phyloP scores from a whole-genome alignment of 2,797 vertebrate species.

The Scomberomorus guttatus region DNA sequence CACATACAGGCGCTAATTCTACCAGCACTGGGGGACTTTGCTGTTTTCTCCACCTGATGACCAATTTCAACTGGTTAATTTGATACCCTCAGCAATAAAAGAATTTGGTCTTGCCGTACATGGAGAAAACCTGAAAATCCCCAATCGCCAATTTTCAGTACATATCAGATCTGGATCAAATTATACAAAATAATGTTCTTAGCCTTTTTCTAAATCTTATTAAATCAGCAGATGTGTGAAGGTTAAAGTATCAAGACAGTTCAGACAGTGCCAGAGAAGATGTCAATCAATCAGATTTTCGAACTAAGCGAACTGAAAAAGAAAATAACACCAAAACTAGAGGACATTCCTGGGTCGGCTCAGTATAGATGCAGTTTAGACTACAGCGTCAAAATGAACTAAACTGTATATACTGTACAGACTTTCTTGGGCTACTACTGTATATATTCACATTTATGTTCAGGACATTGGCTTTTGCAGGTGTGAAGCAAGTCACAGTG shows the following conservation, averaged over 20 bases:
- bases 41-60: constrained; percentile 34
- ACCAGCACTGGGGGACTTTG: constrained; percentile 20
- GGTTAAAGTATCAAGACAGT: constrained; percentile 6
- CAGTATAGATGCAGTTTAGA: neutral
- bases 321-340: constrained; percentile 3
- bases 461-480: neutral
- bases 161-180: constrained; percentile 55
- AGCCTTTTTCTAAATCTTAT: constrained; percentile 38
- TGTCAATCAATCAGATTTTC: constrained; percentile 25
- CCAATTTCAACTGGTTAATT: constrained; percentile 49
- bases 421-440: neutral
- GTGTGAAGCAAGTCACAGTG: constrained; percentile 11
- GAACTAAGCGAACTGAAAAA: constrained; percentile 4
- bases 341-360: constrained; percentile 4
- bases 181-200: constrained; percentile 47
- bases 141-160: constrained; percentile 26
- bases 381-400: constrained; percentile 7
- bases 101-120: constrained; percentile 2
- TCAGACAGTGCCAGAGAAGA: neutral
- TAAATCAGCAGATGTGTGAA: constrained; percentile 51
- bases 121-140: constrained; percentile 19
- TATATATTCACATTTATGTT: constrained; percentile 10
- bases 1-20: constrained; percentile 53
- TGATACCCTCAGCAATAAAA: constrained; percentile 40
- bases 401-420: constrained; percentile 1